Conservation (phyloP, 2,113 vertebrate genomes). For the Microtus pennsylvanicus region DNA sequence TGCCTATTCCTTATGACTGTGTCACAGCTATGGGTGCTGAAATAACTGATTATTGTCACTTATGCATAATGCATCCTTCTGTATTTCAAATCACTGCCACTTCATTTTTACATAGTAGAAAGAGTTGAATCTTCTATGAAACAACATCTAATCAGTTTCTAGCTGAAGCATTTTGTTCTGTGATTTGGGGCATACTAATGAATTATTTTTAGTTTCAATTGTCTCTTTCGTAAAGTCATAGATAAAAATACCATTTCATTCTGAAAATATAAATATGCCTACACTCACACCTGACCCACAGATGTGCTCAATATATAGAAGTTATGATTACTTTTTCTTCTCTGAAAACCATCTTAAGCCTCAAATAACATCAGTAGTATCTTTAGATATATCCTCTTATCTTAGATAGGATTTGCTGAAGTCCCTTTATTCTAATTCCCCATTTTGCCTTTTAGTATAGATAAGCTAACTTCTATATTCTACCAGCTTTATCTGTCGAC, state of each 20-base stretch:
- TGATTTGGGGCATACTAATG: not conserved
- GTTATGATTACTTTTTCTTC: not conserved
- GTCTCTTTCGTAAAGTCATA: not conserved
- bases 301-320: not conserved
- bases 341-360: not conserved
- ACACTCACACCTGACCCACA: not conserved
- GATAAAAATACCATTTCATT: not conserved
- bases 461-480: not conserved
- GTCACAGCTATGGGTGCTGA: not conserved
- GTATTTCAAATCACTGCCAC: not conserved
- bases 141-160: not conserved
- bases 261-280: not conserved
- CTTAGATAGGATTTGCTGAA: not conserved
- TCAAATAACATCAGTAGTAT: not conserved
- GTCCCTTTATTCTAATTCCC: not conserved
- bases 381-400: not conserved
- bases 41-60: not conserved
- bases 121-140: not conserved
- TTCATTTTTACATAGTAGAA: constrained; percentile 5
- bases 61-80: not conserved
- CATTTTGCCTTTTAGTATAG: not conserved
- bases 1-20: not conserved
- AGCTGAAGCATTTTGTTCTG: not conserved
- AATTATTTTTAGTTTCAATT: not conserved
- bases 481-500: not conserved